These are phyloP conservation scores for Microctonus aethiopoides DNA, from an alignment of 2,888 invertebrate species.

Conservation along the genomic window DNA sequence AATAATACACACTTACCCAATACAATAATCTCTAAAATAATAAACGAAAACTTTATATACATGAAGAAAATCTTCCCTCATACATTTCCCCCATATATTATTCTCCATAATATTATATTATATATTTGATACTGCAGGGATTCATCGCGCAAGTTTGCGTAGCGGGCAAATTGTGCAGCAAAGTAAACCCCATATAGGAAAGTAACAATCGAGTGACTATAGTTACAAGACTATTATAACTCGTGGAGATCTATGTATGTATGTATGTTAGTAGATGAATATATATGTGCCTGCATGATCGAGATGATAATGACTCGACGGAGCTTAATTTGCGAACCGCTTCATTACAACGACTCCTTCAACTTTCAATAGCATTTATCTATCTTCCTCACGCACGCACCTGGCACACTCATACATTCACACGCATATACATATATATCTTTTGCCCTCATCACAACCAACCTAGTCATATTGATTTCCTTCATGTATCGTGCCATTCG, in stretches of 20 bases:
- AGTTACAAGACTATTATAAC: conserved; percentile 20
- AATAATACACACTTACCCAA: too few relatives aligned
- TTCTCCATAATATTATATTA: neutral
- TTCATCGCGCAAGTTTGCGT: neutral
- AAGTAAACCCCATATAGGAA: conserved; percentile 19
- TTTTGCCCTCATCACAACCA: neutral
- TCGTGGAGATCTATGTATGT: too few relatives aligned
- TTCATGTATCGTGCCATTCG: neutral
- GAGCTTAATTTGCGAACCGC: conserved; percentile 1
- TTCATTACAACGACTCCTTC: conserved; percentile 16
- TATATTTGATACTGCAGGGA: neutral
- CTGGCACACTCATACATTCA: neutral
- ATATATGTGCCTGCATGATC: conserved; percentile 48
- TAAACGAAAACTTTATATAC: too few relatives aligned
- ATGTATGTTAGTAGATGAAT: too few relatives aligned
- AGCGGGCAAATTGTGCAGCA: conserved; percentile 21
- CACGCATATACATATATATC: neutral
- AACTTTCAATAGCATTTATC: conserved; percentile 12
- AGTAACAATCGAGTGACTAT: conserved; percentile 23
- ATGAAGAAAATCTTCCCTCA: neutral
- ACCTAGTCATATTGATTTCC: neutral
- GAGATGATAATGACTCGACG: conserved; percentile 53
- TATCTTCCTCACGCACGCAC: neutral
- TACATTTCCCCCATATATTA: neutral
- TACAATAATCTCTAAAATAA: too few relatives aligned